phyloP scores from a whole-genome alignment of 2,888 invertebrate genomes.

The Micoletzkya japonica region DNA sequence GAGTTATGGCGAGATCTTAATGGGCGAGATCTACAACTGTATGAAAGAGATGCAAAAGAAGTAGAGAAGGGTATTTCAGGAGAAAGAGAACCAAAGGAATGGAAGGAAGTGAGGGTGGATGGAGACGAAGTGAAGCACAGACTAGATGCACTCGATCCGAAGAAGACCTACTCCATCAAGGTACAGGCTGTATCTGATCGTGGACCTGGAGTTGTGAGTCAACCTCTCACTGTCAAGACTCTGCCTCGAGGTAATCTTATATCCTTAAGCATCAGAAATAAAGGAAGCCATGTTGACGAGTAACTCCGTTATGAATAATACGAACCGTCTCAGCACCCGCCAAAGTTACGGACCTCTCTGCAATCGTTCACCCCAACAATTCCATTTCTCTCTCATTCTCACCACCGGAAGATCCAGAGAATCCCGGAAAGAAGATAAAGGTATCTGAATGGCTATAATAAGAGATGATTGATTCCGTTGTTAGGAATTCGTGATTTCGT shows the following conservation, averaged over 20 bases:
- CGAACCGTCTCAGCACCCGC: constrained; percentile 40
- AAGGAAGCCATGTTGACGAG: background rate
- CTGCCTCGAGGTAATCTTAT: constrained; percentile 47
- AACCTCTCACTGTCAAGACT: constrained; percentile 51
- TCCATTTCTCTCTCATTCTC: constrained; percentile 53
- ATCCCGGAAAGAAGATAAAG: constrained; percentile 50
- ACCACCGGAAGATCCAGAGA: constrained; percentile 56
- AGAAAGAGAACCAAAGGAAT: constrained; percentile 49
- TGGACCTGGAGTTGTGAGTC: constrained; percentile 59
- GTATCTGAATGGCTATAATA: background rate
- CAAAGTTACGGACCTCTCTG: constrained; percentile 32
- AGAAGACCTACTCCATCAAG: constrained; percentile 54
- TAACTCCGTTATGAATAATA: background rate
- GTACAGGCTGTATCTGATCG: constrained; percentile 61
- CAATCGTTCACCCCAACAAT: constrained; percentile 58
- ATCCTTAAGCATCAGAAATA: background rate
- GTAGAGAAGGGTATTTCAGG: constrained; percentile 32
- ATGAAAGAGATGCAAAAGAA: constrained; percentile 24
- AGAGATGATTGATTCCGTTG: background rate
- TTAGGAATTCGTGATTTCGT: constrained; percentile 57
- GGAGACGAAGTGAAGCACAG: constrained; percentile 50
- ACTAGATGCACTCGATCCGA: constrained; percentile 53
- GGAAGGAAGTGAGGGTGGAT: constrained; percentile 51
- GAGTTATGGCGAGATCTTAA: background rate
- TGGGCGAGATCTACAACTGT: background rate